Percentiles rank a stretch among this genome's conserved stretches.
phyloP scores from a whole-genome alignment of 2,888 invertebrate species.

The Parnassius mnemosyne region DNA sequence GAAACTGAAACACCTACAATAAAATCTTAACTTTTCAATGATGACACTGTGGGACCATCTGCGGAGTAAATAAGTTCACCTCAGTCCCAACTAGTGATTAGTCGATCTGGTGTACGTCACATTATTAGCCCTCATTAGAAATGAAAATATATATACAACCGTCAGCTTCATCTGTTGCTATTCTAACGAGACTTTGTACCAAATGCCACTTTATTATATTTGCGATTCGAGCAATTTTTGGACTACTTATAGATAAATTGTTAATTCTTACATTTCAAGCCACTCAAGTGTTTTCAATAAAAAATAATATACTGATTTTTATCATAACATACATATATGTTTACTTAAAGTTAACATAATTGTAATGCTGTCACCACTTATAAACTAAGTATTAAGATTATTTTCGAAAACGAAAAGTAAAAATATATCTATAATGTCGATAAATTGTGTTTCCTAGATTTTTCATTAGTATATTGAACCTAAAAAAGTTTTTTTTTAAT shows the following conservation, averaged over 20 bases:
- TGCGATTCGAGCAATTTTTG: not conserved
- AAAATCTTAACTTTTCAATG: no score
- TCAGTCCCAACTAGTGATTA: no score
- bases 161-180: not conserved
- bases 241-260: not conserved
- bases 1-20: no score
- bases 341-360: not conserved
- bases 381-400: slow-evolving; percentile 3
- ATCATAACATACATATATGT: not conserved
- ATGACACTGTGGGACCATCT: no score
- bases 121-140: no score
- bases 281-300: not conserved
- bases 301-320: not conserved
- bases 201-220: not conserved
- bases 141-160: no score
- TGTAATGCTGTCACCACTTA: not conserved
- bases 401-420: not conserved
- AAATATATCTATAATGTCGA: not conserved
- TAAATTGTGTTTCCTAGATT: not conserved
- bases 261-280: not conserved
- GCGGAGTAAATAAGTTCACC: no score
- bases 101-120: no score
- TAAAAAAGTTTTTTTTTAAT: no score
- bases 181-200: slow-evolving; percentile 18
- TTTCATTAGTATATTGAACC: not conserved